These are phyloP conservation scores for Hoplodrina ambigua DNA, from an alignment of 2,888 invertebrate genomes.

Conservation along the genomic window DNA sequence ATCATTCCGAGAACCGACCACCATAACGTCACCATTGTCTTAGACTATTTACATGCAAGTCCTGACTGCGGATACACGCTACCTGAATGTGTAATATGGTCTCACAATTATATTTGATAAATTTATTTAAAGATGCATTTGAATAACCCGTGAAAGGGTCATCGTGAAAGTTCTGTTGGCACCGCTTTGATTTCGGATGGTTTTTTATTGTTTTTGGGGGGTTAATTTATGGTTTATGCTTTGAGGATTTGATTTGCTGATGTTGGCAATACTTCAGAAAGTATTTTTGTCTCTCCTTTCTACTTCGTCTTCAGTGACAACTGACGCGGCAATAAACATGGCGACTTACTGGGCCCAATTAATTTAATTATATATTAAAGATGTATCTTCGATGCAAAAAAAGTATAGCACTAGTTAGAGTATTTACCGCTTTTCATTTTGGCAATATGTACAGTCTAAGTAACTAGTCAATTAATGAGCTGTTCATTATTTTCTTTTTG, in stretches of 20 bases:
- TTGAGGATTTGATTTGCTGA: conserved; percentile 10
- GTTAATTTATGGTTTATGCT: conserved; percentile 25
- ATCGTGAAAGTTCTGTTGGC: conserved; percentile 77
- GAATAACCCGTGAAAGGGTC: conserved; percentile 85
- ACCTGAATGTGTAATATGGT: conserved; percentile 87
- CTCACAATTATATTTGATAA: conserved; percentile 90
- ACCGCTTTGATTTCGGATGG: conserved; percentile 49
- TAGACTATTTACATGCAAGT: conserved; percentile 84
- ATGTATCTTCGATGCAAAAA: no score
- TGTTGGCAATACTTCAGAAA: conserved; percentile 6
- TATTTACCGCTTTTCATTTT: no score
- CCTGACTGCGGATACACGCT: conserved; percentile 87
- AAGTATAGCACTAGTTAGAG: no score
- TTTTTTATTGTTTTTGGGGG: conserved; percentile 41
- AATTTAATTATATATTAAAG: no score
- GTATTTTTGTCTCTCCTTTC: not conserved
- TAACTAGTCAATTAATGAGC: no score
- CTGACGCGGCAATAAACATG: no score
- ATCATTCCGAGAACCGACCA: conserved; percentile 88
- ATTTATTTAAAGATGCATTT: conserved; percentile 87
- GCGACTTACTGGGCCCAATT: no score
- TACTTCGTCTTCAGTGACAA: not conserved
- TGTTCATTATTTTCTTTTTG: no score
- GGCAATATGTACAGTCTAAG: no score
- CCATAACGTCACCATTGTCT: conserved; percentile 88